Evolutionary conservation across 2,113 vertebrate species (phyloP).

Genomic region (Rhizomys pruinosus): DNA sequence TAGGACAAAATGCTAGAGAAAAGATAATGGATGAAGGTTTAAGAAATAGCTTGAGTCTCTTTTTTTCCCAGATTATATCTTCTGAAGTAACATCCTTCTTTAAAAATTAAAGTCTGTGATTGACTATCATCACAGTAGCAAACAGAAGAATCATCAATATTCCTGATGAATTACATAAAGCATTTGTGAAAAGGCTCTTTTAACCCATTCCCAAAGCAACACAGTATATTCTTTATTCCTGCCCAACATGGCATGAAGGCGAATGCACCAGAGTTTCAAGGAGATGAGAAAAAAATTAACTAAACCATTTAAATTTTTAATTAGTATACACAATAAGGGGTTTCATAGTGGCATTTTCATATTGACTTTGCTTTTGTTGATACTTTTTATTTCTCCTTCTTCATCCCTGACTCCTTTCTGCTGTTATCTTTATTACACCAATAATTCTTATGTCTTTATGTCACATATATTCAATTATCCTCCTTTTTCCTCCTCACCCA

Average conservation of each 20-base stretch:
- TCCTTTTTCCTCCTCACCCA: background rate
- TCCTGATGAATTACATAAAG: background rate
- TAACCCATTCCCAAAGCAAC: background rate
- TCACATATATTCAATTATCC: background rate
- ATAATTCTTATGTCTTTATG: background rate
- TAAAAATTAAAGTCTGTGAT: conserved; percentile 42
- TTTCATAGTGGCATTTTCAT: too few species aligned
- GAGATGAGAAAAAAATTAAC: background rate
- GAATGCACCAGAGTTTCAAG: background rate
- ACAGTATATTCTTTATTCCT: background rate
- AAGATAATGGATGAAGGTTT: background rate
- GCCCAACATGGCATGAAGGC: background rate
- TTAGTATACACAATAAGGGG: background rate
- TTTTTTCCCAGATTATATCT: background rate
- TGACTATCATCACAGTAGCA: conserved; percentile 10
- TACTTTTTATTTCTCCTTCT: background rate
- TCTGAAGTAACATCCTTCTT: background rate
- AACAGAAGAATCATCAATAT: background rate
- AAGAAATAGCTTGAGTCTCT: background rate
- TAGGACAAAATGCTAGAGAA: conserved; percentile 26
- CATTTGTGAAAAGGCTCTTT: background rate
- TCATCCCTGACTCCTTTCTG: too few species aligned
- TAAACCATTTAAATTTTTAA: background rate
- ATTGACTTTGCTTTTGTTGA: background rate
- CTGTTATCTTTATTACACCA: background rate